Conservation (phyloP, 2,113 vertebrate species). For the Ascaphus truei region DNA sequence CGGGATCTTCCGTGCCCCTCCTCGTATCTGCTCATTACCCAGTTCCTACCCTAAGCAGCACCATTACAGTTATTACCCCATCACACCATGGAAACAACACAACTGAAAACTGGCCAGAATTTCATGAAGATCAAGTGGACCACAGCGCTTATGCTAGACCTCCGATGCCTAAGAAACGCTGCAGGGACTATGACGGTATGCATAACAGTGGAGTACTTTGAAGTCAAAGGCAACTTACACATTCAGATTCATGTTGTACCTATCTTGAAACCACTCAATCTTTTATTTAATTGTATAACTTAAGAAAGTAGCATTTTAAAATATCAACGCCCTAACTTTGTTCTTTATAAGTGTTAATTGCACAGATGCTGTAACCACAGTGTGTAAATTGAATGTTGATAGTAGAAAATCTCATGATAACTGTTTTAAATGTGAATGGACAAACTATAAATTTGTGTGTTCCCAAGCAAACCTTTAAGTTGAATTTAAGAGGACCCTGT, state of each 20-base stretch:
- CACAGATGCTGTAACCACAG: no score
- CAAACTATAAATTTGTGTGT: no score
- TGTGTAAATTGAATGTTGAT: no score
- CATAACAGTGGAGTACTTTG: constrained; percentile 19
- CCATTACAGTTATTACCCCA: constrained; percentile 91
- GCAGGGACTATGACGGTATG: constrained; percentile 94
- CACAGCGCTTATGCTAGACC: constrained; percentile 78
- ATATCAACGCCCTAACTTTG: no score
- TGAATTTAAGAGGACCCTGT: no score
- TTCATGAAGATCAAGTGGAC: constrained; percentile 82
- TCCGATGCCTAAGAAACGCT: constrained; percentile 85
- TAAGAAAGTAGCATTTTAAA: no score
- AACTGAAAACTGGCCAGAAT: constrained; percentile 92
- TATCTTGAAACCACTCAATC: background rate
- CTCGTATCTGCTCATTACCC: constrained; percentile 83
- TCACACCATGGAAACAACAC: constrained; percentile 90
- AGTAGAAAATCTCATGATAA: no score
- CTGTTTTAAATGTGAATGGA: no score
- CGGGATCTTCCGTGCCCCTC: constrained; percentile 71
- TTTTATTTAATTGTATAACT: background rate
- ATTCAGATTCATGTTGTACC: background rate
- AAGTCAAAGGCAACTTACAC: no score
- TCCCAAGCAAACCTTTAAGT: no score
- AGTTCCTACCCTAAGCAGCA: constrained; percentile 90
- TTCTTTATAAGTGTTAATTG: no score